Base-by-base conservation (phyloP, 2,888 invertebrate genomes). In the Hetaerina titia region DNA sequence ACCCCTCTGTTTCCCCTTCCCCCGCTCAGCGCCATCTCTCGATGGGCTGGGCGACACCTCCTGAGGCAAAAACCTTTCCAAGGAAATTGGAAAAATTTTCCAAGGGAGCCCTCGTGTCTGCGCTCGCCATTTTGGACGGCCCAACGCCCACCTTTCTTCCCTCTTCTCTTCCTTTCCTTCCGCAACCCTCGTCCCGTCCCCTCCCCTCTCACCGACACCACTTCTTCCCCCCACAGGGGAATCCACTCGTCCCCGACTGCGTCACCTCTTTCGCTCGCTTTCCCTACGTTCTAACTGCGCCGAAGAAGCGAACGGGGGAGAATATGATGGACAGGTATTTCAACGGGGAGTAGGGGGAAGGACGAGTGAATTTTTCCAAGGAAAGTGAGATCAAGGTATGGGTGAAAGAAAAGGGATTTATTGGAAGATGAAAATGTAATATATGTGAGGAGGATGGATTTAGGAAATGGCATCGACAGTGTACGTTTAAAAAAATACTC, bases 1-100 rank as follows among this genome's bases (percentile, higher is more conserved):
- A 56, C 88, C 56, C 88, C 13, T 17, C 31, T 13, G 69, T n/a
- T 22, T 13, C 45, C 88, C 60, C 63, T 25, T 17, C 25, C 56
- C 88, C 13, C 57, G 19, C 31, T 31, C 31, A 31, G 25, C 56
- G 6, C 92, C 57, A 19, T 56, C 19, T 45, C 92, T 25, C 92
- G 90, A 90, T 64, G 92, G 74, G 92, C 69, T 45, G 45, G 92
- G 92, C 74, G 92, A 92, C 92, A 92, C 92, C 92, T 92, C 69
- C 69, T 56, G 69, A 64, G 92, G 69, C 63, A 92, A 92, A 92
- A 92, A 92, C 92, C 92, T 92, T 57, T 69, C 69, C 64, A 74
- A 69, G 92, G 69, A 69, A 92, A 69, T 92, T 64, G 92, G 69
- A 92, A 92, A 92, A 92, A 69, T 92, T 92, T 69, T 17, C 56